Percentiles rank a stretch among this genome's conserved stretches.
Conservation (phyloP, 1,140 invertebrate species). For the Eurytemora carolleeae region DNA sequence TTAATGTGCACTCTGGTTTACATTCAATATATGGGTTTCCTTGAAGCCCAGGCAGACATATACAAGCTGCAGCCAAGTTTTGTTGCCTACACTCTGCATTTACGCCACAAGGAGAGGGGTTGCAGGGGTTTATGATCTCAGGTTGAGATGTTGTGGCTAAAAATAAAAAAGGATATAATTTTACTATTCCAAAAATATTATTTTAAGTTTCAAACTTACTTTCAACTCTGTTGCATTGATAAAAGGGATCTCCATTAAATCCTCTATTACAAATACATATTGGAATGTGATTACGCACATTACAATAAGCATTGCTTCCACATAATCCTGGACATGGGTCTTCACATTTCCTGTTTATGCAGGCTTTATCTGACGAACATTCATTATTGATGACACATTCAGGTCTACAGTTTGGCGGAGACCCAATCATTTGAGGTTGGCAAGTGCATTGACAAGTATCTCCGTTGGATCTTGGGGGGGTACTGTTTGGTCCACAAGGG, state of each 20-base stretch:
- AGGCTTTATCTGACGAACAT: conserved; percentile 24
- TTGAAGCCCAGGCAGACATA: conserved; percentile 59
- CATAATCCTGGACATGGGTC: conserved; percentile 21
- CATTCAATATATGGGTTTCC: conserved; percentile 56
- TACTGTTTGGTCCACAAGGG: conserved; percentile 45
- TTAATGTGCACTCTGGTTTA: conserved; percentile 49
- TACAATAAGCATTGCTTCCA: conserved; percentile 18
- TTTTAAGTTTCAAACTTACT: conserved; percentile 37
- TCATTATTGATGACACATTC: conserved; percentile 41
- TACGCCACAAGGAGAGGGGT: conserved; percentile 55
- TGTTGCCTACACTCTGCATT: conserved; percentile 49
- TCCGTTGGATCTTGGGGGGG: conserved; percentile 31
- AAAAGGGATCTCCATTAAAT: conserved; percentile 15
- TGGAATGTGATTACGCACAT: conserved; percentile 17
- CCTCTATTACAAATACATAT: conserved; percentile 17
- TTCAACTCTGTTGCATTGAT: conserved; percentile 10
- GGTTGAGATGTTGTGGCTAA: conserved; percentile 23
- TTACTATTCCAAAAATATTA: conserved; percentile 45
- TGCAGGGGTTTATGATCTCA: conserved; percentile 39
- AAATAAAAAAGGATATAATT: conserved; percentile 23
- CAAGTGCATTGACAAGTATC: conserved; percentile 43
- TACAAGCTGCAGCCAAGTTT: conserved; percentile 30
- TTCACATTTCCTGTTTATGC: conserved; percentile 24
- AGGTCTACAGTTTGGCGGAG: conserved; percentile 48
- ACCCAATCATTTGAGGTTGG: conserved; percentile 40